phyloP scores from a whole-genome alignment of 2,797 vertebrate genomes.

The Hydrophis major region DNA sequence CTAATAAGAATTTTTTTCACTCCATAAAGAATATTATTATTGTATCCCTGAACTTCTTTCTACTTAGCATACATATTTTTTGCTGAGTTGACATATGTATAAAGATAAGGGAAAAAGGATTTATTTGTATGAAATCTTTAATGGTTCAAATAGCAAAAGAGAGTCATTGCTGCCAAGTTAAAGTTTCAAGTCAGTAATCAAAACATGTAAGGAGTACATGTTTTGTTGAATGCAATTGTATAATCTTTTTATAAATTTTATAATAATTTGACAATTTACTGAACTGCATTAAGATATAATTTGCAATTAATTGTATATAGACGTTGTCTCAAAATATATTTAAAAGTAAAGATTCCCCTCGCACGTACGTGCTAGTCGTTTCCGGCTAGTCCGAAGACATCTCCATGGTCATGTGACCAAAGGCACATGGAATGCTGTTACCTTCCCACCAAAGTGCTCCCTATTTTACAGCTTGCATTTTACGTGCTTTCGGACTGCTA shows the following conservation, averaged over 20 bases:
- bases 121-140: neutral
- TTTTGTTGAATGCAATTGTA: neutral
- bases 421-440: too few species aligned
- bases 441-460: too few species aligned
- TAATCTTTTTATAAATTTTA: neutral
- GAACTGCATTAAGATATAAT: conserved; percentile 38
- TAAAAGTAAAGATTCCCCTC: too few species aligned
- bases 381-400: too few species aligned
- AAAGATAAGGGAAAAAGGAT: neutral
- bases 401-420: too few species aligned
- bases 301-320: conserved; percentile 40
- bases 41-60: neutral
- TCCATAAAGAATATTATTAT: neutral
- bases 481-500: too few species aligned
- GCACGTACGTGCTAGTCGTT: too few species aligned
- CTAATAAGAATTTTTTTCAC: neutral
- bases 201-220: neutral
- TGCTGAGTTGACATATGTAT: conserved; percentile 35
- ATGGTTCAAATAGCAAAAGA: neutral
- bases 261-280: neutral
- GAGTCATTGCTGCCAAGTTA: neutral
- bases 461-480: too few species aligned
- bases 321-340: conserved; percentile 40
- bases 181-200: neutral
- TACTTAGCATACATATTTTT: conserved; percentile 9